These are phyloP conservation scores for Hycleus cichorii DNA, from an alignment of 1,140 invertebrate genomes.

Conservation along the genomic window DNA sequence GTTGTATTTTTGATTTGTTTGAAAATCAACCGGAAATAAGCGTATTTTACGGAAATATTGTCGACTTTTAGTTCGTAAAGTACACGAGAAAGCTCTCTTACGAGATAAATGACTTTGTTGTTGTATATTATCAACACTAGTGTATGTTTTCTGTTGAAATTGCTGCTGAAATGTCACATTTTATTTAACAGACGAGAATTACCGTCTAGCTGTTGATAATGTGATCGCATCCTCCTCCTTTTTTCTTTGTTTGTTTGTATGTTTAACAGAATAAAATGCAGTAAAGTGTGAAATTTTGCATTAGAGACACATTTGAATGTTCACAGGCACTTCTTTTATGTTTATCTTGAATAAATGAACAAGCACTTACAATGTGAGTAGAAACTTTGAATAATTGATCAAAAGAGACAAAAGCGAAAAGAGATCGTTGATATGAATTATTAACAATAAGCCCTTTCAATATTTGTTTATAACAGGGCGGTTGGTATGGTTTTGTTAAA, in stretches of 20 bases:
- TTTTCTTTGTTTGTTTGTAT: not conserved
- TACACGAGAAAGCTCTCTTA: constrained; percentile 15
- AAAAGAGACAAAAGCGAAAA: constrained; percentile 13
- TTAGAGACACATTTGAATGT: constrained; percentile 10
- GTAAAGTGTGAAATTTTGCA: constrained; percentile 3
- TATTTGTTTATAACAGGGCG: constrained; percentile 8
- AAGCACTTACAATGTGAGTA: constrained; percentile 14
- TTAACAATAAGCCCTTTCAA: constrained; percentile 23
- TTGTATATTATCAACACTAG: constrained; percentile 6
- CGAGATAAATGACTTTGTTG: constrained; percentile 10
- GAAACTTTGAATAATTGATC: constrained; percentile 21
- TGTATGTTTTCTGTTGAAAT: constrained; percentile 4
- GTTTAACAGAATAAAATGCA: not conserved
- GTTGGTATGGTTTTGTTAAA: not conserved
- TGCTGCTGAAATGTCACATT: constrained; percentile 6
- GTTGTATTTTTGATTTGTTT: too few relatives aligned
- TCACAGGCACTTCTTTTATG: constrained; percentile 2
- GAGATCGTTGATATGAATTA: constrained; percentile 18
- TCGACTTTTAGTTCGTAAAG: not conserved
- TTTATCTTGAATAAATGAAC: constrained; percentile 10
- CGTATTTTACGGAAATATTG: too few relatives aligned
- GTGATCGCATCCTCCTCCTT: too few relatives aligned
- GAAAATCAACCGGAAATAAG: too few relatives aligned
- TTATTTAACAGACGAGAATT: too few relatives aligned
- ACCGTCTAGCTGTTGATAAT: not conserved